Base-by-base conservation (phyloP, 64 coral and sea anemone genomes). In the Pocillopora damicornis region DNA sequence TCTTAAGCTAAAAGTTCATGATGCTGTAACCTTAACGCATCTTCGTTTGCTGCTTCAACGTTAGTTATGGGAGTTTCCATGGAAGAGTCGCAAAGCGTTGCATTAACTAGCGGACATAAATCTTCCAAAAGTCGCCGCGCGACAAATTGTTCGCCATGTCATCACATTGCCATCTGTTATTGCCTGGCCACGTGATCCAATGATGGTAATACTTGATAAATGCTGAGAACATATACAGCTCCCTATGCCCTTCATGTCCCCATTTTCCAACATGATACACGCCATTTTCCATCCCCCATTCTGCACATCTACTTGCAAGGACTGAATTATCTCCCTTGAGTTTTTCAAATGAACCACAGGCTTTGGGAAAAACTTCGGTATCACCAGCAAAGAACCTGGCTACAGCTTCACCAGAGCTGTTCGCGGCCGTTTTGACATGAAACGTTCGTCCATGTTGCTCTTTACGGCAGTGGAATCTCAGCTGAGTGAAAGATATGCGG, bases 81-180 rank as follows among this genome's bases (percentile, higher is more conserved):
- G n/a, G n/a, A n/a, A n/a, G n/a, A n/a, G n/a, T n/a, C n/a, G n/a
- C n/a, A n/a, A n/a, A n/a, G n/a, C n/a, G n/a, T n/a, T n/a, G n/a
- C n/a, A n/a, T n/a, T n/a, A n/a, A n/a, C n/a, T n/a, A n/a, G n/a
- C n/a, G n/a, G n/a, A n/a, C n/a, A 63, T 63, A 63, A 63, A 63
- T 63, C 11, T n/a, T 35, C 22, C 34, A 76, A 15, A 75, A 38
- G 74, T 75, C 74, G 8, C 36, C 74, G 5, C n/a, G 67, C 4
- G 1, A 71, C 0, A 30, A 10, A 9, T 77, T 1, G 4, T 11
- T 26, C 16, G 16, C 16, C 6, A 17, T 15, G 11, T 75, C 74
- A 75, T 75, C 74, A 38, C 74, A 75, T 75, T 75, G 30, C 26
- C 26, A 76, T n/a, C 73, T 89, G n/a, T n/a, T n/a, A n/a, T n/a